phyloP scores from a whole-genome alignment of 2,888 invertebrate species.

The Ennomos erosarius region DNA sequence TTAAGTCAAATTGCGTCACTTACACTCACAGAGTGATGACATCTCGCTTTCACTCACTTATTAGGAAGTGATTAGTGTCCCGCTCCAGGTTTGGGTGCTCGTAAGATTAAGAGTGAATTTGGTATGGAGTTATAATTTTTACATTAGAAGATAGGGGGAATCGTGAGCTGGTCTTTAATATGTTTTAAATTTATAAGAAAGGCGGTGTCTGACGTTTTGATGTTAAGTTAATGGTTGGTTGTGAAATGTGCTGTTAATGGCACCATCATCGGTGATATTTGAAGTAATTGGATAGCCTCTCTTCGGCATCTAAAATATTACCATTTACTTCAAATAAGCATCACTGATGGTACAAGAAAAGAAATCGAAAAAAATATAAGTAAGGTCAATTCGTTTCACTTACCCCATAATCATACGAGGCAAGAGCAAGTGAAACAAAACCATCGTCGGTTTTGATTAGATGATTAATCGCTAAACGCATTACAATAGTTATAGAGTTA shows the following conservation, averaged over 20 bases:
- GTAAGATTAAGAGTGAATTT: constrained; percentile 21
- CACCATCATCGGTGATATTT: neutral
- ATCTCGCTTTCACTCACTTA: constrained; percentile 61
- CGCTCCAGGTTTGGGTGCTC: constrained; percentile 33
- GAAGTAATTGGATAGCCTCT: neutral
- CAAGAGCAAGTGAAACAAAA: too few relatives aligned
- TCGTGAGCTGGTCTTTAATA: constrained; percentile 16
- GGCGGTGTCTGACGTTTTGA: constrained; percentile 13
- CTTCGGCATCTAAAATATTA: too few relatives aligned
- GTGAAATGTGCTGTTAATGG: constrained; percentile 24
- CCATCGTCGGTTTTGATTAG: too few relatives aligned
- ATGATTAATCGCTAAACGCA: too few relatives aligned
- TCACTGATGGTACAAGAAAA: too few relatives aligned
- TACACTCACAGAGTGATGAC: constrained; percentile 36
- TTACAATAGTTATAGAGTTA: too few relatives aligned
- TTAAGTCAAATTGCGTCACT: constrained; percentile 46
- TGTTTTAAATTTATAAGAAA: constrained; percentile 21
- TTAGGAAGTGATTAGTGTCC: constrained; percentile 58
- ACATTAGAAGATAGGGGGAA: constrained; percentile 36
- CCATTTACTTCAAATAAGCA: too few relatives aligned
- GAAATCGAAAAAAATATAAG: too few relatives aligned
- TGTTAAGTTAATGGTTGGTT: constrained; percentile 11
- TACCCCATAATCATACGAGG: too few relatives aligned
- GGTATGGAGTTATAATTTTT: constrained; percentile 32
- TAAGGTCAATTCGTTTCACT: too few relatives aligned